These are phyloP conservation scores for Subacronicta megacephala DNA, from an alignment of 2,888 invertebrate genomes.

Conservation along the genomic window DNA sequence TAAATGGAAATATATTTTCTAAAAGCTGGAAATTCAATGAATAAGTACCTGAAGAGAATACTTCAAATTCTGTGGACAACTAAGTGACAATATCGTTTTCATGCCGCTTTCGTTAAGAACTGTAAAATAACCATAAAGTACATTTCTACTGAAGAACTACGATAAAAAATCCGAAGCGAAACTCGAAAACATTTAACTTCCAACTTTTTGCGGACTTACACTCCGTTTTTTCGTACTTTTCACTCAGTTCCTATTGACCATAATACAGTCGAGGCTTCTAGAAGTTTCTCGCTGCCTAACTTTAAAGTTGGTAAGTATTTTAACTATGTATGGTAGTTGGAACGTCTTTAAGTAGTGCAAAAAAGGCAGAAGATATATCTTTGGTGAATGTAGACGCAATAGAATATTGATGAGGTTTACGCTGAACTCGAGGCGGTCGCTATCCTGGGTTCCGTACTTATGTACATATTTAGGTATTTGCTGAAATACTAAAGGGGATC, in stretches of 20 bases:
- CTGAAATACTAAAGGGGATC: constrained; percentile 37
- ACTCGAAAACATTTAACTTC: constrained; percentile 77
- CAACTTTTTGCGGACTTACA: constrained; percentile 68
- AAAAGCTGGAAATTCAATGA: constrained; percentile 35
- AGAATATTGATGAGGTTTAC: constrained; percentile 59
- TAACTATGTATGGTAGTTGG: constrained; percentile 60
- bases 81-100: constrained; percentile 62
- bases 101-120: constrained; percentile 57
- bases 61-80: constrained; percentile 34
- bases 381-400: constrained; percentile 50
- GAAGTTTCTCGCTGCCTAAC: constrained; percentile 65
- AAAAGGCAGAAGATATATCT: constrained; percentile 52
- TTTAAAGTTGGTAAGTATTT: constrained; percentile 72
- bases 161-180: constrained; percentile 67
- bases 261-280: constrained; percentile 70
- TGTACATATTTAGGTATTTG: constrained; percentile 58
- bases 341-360: constrained; percentile 55
- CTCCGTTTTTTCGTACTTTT: constrained; percentile 66
- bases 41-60: constrained; percentile 26
- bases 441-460: constrained; percentile 36
- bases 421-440: constrained; percentile 32
- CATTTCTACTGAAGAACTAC: constrained; percentile 55
- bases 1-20: no score
- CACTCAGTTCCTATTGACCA: constrained; percentile 72
- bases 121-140: constrained; percentile 64